A percentile compares a stretch with the other conserved stretches of the same genome.
These are phyloP conservation scores for Aramus guarauna DNA, from an alignment of 2,113 vertebrate species.

Conservation along the genomic window DNA sequence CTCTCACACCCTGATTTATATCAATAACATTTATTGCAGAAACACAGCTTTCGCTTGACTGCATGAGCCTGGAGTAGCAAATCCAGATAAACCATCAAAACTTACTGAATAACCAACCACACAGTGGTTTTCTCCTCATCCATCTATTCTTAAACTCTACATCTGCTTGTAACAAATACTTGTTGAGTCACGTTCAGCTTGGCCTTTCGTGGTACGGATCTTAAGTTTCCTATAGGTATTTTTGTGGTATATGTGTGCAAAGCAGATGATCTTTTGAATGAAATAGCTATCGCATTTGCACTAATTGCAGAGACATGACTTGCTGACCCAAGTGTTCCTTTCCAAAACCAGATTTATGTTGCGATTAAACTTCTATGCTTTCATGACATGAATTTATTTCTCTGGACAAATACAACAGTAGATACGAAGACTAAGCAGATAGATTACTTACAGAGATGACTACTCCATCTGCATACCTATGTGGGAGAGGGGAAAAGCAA, in stretches of 20 bases:
- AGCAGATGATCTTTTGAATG: not conserved
- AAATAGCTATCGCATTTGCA: not conserved
- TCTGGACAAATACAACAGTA: not conserved
- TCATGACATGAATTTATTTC: not conserved
- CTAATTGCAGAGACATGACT: not conserved
- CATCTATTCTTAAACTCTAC: not conserved
- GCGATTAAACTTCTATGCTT: not conserved
- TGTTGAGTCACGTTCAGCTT: not conserved
- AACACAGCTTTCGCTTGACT: not conserved
- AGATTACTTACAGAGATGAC: not conserved
- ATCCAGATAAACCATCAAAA: not conserved
- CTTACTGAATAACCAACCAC: not conserved
- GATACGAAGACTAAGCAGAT: not conserved
- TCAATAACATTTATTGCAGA: not conserved
- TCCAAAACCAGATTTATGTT: not conserved
- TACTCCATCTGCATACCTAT: not conserved
- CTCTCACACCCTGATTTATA: not conserved
- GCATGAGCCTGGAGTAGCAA: not conserved
- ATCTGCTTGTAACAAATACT: not conserved
- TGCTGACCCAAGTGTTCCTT: not conserved
- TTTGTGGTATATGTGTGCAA: not conserved
- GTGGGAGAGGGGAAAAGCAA: not conserved
- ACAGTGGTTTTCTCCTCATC: not conserved
- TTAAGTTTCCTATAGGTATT: not conserved
- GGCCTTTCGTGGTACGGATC: not conserved